phyloP scores from a whole-genome alignment of 1,140 invertebrate species.

The Diorhabda elongata region DNA sequence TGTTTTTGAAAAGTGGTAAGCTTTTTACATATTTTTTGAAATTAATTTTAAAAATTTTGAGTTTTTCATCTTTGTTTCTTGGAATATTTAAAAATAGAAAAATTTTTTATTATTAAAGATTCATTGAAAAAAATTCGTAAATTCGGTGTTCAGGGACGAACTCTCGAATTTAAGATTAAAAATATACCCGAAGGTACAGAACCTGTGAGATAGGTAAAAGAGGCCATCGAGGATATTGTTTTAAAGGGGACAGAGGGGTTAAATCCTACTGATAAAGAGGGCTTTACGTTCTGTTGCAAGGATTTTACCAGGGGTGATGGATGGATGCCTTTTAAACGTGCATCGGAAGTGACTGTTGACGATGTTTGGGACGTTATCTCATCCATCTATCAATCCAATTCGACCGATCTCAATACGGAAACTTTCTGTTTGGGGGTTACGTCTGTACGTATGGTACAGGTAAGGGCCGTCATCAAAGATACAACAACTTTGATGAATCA shows the following conservation, averaged over 20 bases:
- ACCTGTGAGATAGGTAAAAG: too few relatives aligned
- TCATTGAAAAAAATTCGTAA: neutral
- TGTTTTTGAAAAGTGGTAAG: too few relatives aligned
- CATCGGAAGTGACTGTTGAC: neutral
- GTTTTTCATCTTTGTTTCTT: too few relatives aligned
- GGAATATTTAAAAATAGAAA: neutral
- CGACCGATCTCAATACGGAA: neutral
- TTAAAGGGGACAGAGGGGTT: neutral
- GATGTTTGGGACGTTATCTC: constrained; percentile 10
- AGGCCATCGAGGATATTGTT: neutral
- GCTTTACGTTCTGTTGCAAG: constrained; percentile 10
- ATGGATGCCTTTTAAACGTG: constrained; percentile 4
- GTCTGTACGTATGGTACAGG: too few relatives aligned
- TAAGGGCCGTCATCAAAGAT: too few relatives aligned
- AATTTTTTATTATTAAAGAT: neutral
- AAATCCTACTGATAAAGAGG: neutral
- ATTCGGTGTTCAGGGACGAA: neutral
- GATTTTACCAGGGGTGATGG: constrained; percentile 5
- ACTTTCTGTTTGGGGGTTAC: neutral
- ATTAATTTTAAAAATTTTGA: too few relatives aligned
- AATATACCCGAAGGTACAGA: neutral
- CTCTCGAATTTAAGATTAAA: neutral
- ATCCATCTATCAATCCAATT: constrained; percentile 10
- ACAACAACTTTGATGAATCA: neutral
- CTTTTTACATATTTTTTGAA: too few relatives aligned